Conservation (phyloP, 1,140 invertebrate genomes). For the Tigriopus japonicus region DNA sequence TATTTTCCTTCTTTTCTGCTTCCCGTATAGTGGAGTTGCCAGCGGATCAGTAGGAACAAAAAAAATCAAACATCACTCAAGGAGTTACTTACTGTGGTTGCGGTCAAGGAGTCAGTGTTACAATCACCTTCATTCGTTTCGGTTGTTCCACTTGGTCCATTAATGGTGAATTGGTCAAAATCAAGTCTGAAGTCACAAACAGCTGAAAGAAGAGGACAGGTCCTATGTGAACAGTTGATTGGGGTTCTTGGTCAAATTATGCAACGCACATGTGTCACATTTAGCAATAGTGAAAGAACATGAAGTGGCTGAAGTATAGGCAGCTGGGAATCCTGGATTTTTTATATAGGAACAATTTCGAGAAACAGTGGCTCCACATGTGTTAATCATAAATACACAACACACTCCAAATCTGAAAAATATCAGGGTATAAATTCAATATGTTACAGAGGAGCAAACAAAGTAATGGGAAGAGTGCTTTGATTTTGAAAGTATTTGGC, state of each 20-base stretch:
- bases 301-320: not conserved
- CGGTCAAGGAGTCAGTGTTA: not conserved
- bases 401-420: slow-evolving; percentile 21
- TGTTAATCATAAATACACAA: slow-evolving; percentile 20
- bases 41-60: too few species aligned
- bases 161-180: slow-evolving; percentile 3
- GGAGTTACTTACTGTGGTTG: not conserved
- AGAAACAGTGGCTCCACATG: not conserved
- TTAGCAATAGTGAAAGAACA: slow-evolving; percentile 8
- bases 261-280: not conserved
- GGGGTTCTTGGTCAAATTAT: not conserved
- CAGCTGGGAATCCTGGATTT: slow-evolving; percentile 4
- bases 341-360: slow-evolving; percentile 10
- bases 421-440: too few species aligned
- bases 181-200: slow-evolving; percentile 2
- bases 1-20: too few species aligned
- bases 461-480: too few species aligned
- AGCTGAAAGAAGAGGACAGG: not conserved
- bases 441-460: too few species aligned
- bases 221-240: not conserved
- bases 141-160: not conserved
- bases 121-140: not conserved
- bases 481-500: too few species aligned
- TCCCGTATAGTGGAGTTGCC: too few species aligned
- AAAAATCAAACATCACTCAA: too few species aligned